Evolutionary conservation across 2,113 vertebrate species (phyloP).

Genomic region (Callocephalon fimbriatum): DNA sequence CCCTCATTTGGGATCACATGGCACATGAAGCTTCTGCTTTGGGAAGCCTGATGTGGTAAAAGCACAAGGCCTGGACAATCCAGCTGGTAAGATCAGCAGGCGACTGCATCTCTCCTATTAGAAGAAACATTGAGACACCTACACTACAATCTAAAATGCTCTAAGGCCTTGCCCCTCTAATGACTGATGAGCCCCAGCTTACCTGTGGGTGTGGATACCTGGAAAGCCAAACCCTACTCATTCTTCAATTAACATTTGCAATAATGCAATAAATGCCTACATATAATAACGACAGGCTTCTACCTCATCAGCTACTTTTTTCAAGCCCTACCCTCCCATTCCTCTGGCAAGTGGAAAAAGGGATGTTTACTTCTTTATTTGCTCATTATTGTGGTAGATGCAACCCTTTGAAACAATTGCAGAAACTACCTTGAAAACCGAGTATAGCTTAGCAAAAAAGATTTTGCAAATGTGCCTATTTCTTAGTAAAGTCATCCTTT

Average conservation of each 20-base stretch:
- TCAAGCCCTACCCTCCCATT: not conserved
- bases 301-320: not conserved
- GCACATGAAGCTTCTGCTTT: not conserved
- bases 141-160: not conserved
- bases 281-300: not conserved
- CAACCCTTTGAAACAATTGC: not conserved
- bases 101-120: not conserved
- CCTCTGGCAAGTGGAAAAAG: not conserved
- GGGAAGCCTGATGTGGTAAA: not conserved
- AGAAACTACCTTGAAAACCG: not conserved
- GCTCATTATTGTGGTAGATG: not conserved
- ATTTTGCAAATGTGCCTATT: not conserved
- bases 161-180: not conserved
- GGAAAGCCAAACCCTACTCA: not conserved
- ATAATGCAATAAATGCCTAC: not conserved
- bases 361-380: not conserved
- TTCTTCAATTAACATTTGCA: not conserved
- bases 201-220: not conserved
- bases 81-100: not conserved
- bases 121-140: not conserved
- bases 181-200: not conserved
- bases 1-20: accelerated
- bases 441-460: not conserved
- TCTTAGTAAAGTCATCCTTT: not conserved
- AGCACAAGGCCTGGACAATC: not conserved